Evolutionary conservation across 2,888 invertebrate species (phyloP), one percentile per base, ranked within the genome.

Genomic region (Catocala sponsa): DNA sequence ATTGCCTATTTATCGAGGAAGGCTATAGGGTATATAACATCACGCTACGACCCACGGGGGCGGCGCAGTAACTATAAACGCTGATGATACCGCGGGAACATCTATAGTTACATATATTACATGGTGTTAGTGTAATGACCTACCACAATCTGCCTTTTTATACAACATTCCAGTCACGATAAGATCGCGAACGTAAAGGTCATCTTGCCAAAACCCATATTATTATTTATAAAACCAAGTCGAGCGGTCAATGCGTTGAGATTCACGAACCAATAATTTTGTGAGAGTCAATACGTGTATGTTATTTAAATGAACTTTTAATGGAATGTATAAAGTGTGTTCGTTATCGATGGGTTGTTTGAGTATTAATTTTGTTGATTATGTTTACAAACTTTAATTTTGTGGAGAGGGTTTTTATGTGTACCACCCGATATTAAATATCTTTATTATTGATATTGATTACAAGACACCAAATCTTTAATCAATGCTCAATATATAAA

Each of bases 71-170:
- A n/a, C n/a, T n/a, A n/a, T n/a, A n/a, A n/a, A n/a, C n/a, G n/a
- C n/a, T n/a, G n/a, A n/a, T n/a, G n/a, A n/a, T n/a, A n/a, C n/a
- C n/a, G n/a, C n/a, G n/a, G n/a, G n/a, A n/a, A n/a, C n/a, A n/a
- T n/a, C n/a, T n/a, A 15, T 15, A 35, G 35, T 38, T 9, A 35
- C 41, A 47, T 56, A 49, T 48, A 49, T 5, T 15, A 46, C 55
- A 25, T 4, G 32, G 48, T 38, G 58, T 55, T 32, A 56, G 59
- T 61, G 63, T 70, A 61, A 71, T 50, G 66, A 74, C 76, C 75
- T 75, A 74, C 69, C 74, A 54, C 74, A 75, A 76, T 69, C 12
- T 41, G 49, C 56, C 57, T 55, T 59, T 73, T 66, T 52, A 51
- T 59, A 59, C 51, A 65, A 55, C 70, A 71, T 75, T 73, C 73